Evolutionary conservation across 2,888 invertebrate species (phyloP), one percentile per base, ranked within the genome.

Genomic region (Augochlorella aurata): DNA sequence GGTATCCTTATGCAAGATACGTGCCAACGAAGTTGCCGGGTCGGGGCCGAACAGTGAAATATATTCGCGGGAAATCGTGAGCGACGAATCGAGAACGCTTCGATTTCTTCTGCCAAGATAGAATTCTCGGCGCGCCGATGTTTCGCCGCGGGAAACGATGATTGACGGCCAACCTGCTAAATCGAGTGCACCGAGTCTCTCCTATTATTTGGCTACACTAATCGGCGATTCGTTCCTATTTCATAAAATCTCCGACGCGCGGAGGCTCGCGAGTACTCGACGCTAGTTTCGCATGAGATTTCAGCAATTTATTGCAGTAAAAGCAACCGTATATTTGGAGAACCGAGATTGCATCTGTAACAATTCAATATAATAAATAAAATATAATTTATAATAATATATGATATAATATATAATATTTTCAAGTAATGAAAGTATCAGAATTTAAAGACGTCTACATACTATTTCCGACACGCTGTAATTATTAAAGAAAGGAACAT

Each of bases 21-120:
- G 83, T 82, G 83, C 85, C 81, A 74, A 80, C 81, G 67, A 80
- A 82, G 81, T 84, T 80, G 67, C 70, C 67, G 79, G 71, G 81
- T 81, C 78, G 44, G 2, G 71, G 54, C 67, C 38, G 71, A 74
- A 65, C 61, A 77, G 75, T 76, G 74, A 88, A 84, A 79, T 88
- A 77, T 78, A 87, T 83, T 74, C 74, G 73, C 16, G 44, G 81
- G 82, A 79, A 86, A 80, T 79, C 81, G 78, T 75, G 65, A 77
- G 77, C 71, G 74, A 77, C 75, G 72, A 86, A 82, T 82, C 83
- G 79, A 75, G 80, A 77, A 65, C 74, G 67, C 52, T 49, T 75
- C 85, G 80, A 86, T 86, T 88, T 82, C 73, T 76, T 76, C 76
- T 70, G 68, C 9, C 61, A 47, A 14, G 44, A 68, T 38, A 72